Base-by-base conservation (phyloP, 2,888 invertebrate genomes). In the Ectropis crepuscularia region DNA sequence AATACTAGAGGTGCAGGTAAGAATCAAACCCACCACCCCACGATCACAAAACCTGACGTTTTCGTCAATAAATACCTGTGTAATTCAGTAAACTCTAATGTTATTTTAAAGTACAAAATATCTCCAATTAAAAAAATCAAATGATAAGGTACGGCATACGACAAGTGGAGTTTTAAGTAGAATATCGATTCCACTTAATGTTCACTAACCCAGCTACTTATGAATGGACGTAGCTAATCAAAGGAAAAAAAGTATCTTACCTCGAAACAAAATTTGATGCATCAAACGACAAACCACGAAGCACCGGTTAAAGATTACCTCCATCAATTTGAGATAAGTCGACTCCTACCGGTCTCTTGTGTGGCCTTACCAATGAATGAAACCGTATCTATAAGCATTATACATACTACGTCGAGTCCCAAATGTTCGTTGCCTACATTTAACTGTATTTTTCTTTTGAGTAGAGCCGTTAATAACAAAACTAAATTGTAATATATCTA, bases 231-330 rank as follows among this genome's bases (percentile, higher is more conserved):
- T 28, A 41, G 41, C 41, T 7, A 5, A 41, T 9, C 10, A 41
- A 9, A 10, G 41, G 5, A 41, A 0, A 41, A 39, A 7, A 41
- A 41, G 6, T 83, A 81, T 81, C 68, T 57, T 71, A 76, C 77
- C 74, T 72, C 12, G 76, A 74, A 76, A 83, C 81, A 79, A 78
- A 81, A 79, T 76, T 72, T 78, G 78, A 77, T 73, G 77, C 81
- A 77, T 82, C 80, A 78, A 79, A 75, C 77, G 77, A 83, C 86
- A 81, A 82, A 83, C 83, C 81, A 85, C 86, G 82, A 85, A 86
- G 82, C 81, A 83, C 81, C 85, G 80, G 75, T 86, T 86, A 84
- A 80, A 89, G 89, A 89, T 89, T 88, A 89, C 80, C 78, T 76
- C 79, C 83, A 86, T 89, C 87, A 86, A 85, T 87, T 88, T 79